Evolutionary conservation across 2,113 vertebrate genomes (phyloP), one percentile per base, ranked within the genome.

Genomic region (Chionomys nivalis): DNA sequence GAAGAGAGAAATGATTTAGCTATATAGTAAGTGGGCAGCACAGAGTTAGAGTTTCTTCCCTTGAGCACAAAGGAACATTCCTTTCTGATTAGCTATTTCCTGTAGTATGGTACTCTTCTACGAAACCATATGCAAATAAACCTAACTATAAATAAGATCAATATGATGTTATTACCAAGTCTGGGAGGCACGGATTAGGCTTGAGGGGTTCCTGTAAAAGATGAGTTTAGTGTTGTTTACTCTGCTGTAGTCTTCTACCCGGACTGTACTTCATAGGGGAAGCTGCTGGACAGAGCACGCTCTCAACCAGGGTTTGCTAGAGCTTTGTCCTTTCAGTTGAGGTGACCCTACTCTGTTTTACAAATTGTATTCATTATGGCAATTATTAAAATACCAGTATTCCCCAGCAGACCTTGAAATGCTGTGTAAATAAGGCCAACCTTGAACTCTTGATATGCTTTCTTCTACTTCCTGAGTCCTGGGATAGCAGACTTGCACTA

Each of bases 71-170:
- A 99, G 99, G 12, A 99, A 99, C 16, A 99, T 99, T 4, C 99
- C 99, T 98, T 99, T 99, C 99, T 99, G 99, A 95, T 99, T 99
- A 97, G 99, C 99, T 98, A 99, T 99, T 85, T 99, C 99, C 96
- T 99, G 99, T 14, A 99, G 98, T 92, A 98, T 99, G 94, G 99
- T 99, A 98, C 99, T 99, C 98, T 99, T 99, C 98, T 99, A 99
- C 99, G 98, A 58, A 97, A 95, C 14, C 93, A 89, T 61, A 94
- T 23, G 36, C 78, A 89, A 78, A 39, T 17, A 55, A 55, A 5
- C 52, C 17, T 55, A 55, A 55, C 52, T 21, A 11, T 28, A 61
- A 82, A 72, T 75, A 83, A 93, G 81, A 81, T n/a, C 28, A 83
- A 89, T 7, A 55, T 55, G 52, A 55, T 55, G 1, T 23, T 33